These are phyloP conservation scores for Hydractinia symbiolongicarpus DNA, from an alignment of 30 jellyfish, hydroid and myxozoan genomes.

Conservation along the genomic window DNA sequence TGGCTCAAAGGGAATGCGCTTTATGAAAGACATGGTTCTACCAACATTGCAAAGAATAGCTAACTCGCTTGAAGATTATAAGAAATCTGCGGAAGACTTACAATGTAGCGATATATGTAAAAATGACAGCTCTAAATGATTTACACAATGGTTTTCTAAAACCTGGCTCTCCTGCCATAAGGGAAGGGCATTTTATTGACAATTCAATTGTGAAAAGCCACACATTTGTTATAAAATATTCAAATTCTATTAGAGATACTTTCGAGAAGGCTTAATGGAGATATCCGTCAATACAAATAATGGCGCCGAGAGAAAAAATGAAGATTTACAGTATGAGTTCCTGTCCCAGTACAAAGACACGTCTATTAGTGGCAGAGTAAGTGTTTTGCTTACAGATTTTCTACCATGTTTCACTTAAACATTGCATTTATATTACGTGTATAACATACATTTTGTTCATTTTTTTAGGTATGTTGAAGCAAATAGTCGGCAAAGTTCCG, in stretches of 20 bases:
- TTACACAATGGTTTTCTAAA: not conserved
- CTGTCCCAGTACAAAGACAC: not conserved
- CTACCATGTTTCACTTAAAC: not conserved
- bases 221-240: not conserved
- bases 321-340: not conserved
- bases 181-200: not conserved
- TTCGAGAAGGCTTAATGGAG: constrained; percentile 1
- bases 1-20: not conserved
- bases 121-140: not conserved
- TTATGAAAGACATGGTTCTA: not conserved
- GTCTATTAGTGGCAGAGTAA: not conserved
- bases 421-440: not conserved
- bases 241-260: not conserved
- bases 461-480: not conserved
- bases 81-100: not conserved
- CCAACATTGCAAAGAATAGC: not conserved
- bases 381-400: not conserved
- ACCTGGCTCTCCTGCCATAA: not conserved
- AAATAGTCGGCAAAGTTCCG: not conserved
- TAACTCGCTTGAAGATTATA: not conserved
- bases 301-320: not conserved
- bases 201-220: no score
- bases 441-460: not conserved
- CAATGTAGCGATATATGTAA: not conserved
- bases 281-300: not conserved